These are phyloP conservation scores for Micromesistius poutassou DNA, from an alignment of 2,797 vertebrate species.

Conservation along the genomic window DNA sequence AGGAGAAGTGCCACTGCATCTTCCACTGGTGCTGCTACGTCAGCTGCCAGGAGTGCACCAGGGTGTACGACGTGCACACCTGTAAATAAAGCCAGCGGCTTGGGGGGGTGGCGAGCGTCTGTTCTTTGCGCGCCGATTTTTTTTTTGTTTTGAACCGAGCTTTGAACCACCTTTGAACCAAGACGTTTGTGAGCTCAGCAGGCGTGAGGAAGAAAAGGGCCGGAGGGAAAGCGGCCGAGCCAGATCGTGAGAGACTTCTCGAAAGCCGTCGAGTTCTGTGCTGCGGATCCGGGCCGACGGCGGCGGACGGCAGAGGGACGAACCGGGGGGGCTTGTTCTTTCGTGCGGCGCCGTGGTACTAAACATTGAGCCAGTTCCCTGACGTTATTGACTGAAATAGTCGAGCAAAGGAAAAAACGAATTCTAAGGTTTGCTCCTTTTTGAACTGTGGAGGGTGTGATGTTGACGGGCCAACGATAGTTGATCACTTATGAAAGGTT, in stretches of 20 bases:
- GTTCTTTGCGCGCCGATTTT: neutral
- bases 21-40: slow-evolving; percentile 99
- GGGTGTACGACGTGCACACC: slow-evolving; percentile 93
- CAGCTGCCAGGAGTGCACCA: slow-evolving; percentile 93
- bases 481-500: slow-evolving; percentile 24
- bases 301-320: neutral
- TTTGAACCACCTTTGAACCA: neutral
- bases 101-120: neutral
- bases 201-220: slow-evolving; percentile 27
- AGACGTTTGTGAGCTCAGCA: slow-evolving; percentile 16
- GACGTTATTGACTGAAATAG: slow-evolving; percentile 35
- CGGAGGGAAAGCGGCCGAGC: slow-evolving; percentile 18
- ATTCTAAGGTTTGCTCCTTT: slow-evolving; percentile 19
- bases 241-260: slow-evolving; percentile 35
- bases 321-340: neutral
- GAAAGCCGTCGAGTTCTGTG: slow-evolving; percentile 30
- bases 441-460: slow-evolving; percentile 16
- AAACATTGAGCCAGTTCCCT: slow-evolving; percentile 32
- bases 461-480: slow-evolving; percentile 22
- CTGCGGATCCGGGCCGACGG: slow-evolving; percentile 20
- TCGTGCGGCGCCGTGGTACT: slow-evolving; percentile 36
- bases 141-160: too few relatives aligned
- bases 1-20: slow-evolving; percentile 95
- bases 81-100: slow-evolving; percentile 81
- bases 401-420: slow-evolving; percentile 23